These are phyloP conservation scores for Apodemia mormo DNA, from an alignment of 2,888 invertebrate species.

Conservation along the genomic window DNA sequence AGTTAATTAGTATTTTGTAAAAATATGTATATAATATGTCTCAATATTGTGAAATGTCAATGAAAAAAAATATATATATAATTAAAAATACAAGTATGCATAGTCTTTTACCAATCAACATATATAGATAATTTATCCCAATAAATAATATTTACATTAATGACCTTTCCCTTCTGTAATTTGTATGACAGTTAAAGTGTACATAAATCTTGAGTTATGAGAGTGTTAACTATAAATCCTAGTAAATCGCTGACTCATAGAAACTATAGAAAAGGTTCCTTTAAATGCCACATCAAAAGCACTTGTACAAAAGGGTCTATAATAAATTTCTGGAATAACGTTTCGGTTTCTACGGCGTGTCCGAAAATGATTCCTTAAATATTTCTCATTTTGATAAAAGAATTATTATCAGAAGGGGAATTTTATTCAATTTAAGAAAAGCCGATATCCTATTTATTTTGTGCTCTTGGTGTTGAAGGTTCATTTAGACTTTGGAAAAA, in stretches of 20 bases:
- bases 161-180: too few species aligned
- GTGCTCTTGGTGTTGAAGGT: not conserved
- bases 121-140: too few species aligned
- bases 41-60: too few species aligned
- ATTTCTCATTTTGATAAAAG: constrained; percentile 17
- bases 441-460: not conserved
- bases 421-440: constrained; percentile 13
- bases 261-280: constrained; percentile 8
- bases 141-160: too few species aligned
- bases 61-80: too few species aligned
- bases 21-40: too few species aligned
- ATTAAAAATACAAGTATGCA: too few species aligned
- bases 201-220: constrained; percentile 1
- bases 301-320: constrained; percentile 6
- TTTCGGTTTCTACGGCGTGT: not conserved
- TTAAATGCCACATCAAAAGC: constrained; percentile 11
- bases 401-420: constrained; percentile 1
- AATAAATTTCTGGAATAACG: constrained; percentile 11
- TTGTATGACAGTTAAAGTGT: not conserved
- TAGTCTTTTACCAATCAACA: too few species aligned
- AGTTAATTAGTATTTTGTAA: too few species aligned
- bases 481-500: not conserved
- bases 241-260: not conserved
- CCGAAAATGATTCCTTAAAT: constrained; percentile 9
- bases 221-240: not conserved